phyloP scores from a whole-genome alignment of 2,888 invertebrate genomes.

The Epirrhoe tristata region DNA sequence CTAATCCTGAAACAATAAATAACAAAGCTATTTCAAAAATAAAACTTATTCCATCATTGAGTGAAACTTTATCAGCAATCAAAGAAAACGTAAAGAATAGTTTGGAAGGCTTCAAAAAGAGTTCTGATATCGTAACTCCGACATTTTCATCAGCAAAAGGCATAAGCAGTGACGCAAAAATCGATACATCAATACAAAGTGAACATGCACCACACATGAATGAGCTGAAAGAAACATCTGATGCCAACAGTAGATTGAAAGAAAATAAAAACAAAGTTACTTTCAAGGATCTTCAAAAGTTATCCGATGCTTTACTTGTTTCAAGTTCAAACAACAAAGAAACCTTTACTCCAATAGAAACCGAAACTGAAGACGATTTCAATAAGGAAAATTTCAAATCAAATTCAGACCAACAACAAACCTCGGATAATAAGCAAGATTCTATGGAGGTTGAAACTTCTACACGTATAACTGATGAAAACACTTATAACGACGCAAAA shows the following conservation, averaged over 20 bases:
- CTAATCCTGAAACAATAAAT: not conserved
- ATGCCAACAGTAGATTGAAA: conserved; percentile 16
- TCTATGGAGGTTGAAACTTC: conserved; percentile 2
- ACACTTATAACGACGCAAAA: not conserved
- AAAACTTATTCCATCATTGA: conserved; percentile 27
- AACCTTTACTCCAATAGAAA: conserved; percentile 14
- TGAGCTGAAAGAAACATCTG: not conserved
- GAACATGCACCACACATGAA: conserved; percentile 6
- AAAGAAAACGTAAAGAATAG: conserved; percentile 52
- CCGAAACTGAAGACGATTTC: conserved; percentile 5
- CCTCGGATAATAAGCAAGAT: conserved; percentile 4
- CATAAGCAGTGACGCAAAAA: conserved; percentile 2
- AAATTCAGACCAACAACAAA: conserved; percentile 5
- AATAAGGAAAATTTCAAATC: conserved; percentile 10
- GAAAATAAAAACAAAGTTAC: conserved; percentile 34
- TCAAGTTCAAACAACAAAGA: conserved; percentile 45
- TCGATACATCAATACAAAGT: conserved; percentile 5
- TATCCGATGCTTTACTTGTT: conserved; percentile 61
- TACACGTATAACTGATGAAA: not conserved
- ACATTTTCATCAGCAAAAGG: conserved; percentile 14
- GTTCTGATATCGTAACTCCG: not conserved
- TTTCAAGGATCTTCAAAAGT: conserved; percentile 64
- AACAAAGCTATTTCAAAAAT: conserved; percentile 3
- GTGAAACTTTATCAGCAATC: conserved; percentile 45
- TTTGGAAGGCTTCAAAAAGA: conserved; percentile 47